These are phyloP conservation scores for Engystomops pustulosus DNA, from an alignment of 2,113 vertebrate species.

Conservation along the genomic window DNA sequence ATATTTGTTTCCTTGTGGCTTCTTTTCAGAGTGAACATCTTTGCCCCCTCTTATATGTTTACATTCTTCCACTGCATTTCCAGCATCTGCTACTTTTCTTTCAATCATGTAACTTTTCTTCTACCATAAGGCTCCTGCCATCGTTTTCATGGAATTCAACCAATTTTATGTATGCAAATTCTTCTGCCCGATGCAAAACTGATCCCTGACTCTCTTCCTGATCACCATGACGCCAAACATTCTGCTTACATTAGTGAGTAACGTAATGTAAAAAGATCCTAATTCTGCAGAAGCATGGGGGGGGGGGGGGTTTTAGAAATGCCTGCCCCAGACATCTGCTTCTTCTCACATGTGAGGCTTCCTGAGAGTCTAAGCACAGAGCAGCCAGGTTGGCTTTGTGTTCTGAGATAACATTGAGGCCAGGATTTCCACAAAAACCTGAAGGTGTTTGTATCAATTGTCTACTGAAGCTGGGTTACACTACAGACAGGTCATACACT, in stretches of 20 bases:
- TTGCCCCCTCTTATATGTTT: background rate
- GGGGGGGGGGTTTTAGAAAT: too few relatives aligned
- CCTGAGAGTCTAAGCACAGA: background rate
- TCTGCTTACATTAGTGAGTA: constrained; percentile 17
- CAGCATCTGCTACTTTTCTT: constrained; percentile 2
- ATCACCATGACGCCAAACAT: background rate
- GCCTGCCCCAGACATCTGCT: constrained; percentile 15
- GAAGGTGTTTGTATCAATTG: too few relatives aligned
- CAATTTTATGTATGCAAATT: background rate
- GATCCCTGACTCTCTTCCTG: background rate
- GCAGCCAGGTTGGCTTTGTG: background rate
- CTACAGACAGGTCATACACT: too few relatives aligned
- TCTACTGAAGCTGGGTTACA: too few relatives aligned
- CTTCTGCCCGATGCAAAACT: background rate
- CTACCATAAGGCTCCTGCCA: background rate
- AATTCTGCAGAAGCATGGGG: background rate
- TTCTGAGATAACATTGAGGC: background rate
- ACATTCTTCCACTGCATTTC: constrained; percentile 8
- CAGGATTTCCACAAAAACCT: too few relatives aligned
- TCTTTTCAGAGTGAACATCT: background rate
- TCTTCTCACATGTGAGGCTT: background rate
- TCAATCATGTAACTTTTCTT: background rate
- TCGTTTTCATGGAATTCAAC: background rate
- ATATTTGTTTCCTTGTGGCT: background rate
- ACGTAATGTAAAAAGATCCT: constrained; percentile 15